Evolutionary conservation across 2,797 vertebrate genomes (phyloP).

Genomic region (Diplodus sargus): DNA sequence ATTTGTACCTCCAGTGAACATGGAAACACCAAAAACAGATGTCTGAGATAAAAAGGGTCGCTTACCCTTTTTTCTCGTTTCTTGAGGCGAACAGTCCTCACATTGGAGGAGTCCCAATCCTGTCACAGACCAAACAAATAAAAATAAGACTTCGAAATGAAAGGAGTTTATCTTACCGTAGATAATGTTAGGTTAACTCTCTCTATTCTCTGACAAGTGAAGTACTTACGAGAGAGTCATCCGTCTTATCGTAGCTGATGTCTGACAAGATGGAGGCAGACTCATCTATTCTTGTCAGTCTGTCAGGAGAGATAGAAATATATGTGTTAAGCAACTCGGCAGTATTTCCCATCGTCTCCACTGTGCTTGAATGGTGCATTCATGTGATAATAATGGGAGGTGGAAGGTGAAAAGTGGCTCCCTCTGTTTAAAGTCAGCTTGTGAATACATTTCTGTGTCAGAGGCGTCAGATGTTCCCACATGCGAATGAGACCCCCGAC

Average conservation of each 20-base stretch:
- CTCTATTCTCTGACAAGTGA: background rate
- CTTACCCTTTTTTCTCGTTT: conserved; percentile 95
- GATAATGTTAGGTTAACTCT: background rate
- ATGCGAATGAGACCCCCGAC: conserved; percentile 1
- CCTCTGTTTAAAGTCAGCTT: background rate
- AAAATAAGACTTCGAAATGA: conserved; percentile 13
- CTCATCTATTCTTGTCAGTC: conserved; percentile 95
- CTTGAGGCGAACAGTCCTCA: conserved; percentile 91
- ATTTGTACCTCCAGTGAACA: background rate
- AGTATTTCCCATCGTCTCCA: background rate
- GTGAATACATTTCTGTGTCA: conserved; percentile 3
- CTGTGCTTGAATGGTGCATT: background rate
- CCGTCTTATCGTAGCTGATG: conserved; percentile 98
- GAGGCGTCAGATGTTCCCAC: conserved; percentile 12
- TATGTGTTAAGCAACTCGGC: background rate
- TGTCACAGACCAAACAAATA: conserved; percentile 62
- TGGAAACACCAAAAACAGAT: background rate
- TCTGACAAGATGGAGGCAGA: conserved; percentile 96
- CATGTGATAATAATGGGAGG: conserved; percentile 12
- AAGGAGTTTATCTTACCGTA: background rate
- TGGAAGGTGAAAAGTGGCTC: no score
- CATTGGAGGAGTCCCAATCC: conserved; percentile 95
- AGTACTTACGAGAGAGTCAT: conserved; percentile 92
- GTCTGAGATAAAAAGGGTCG: background rate
- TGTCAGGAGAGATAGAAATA: conserved; percentile 54